Evolutionary conservation across 2,888 invertebrate species (phyloP).

Genomic region (Biston stratarius): DNA sequence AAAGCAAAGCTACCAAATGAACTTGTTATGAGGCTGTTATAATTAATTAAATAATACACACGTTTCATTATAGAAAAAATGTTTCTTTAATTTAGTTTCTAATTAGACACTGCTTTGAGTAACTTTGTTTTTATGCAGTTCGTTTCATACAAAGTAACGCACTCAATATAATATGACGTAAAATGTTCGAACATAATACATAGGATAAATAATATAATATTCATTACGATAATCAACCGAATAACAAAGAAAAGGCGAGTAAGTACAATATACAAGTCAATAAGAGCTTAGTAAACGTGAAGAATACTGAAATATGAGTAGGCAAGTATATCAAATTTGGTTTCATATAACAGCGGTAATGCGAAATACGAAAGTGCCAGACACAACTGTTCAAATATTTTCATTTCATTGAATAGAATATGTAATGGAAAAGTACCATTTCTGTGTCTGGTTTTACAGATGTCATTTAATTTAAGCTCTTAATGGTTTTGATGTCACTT

Average conservation of each 20-base stretch:
- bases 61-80: no score
- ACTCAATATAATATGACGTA: neutral
- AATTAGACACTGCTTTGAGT: no score
- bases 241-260: neutral
- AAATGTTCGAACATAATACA: neutral
- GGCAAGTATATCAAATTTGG: neutral
- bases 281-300: constrained; percentile 15
- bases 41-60: no score
- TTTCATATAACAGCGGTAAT: neutral
- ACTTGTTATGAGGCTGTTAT: no score
- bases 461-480: neutral
- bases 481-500: neutral
- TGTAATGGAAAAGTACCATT: constrained; percentile 27
- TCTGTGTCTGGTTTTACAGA: neutral
- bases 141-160: neutral
- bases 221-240: neutral
- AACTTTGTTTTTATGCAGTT: constrained; percentile 7
- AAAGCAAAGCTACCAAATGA: no score
- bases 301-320: constrained; percentile 1
- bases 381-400: constrained; percentile 37
- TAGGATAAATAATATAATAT: neutral
- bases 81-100: no score
- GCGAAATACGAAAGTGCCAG: constrained; percentile 17
- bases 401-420: constrained; percentile 22
- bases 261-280: constrained; percentile 14